Evolutionary conservation across 1,140 invertebrate species (phyloP), one percentile per base, ranked within the genome.

Genomic region (Lordiphosa stackelbergi): DNA sequence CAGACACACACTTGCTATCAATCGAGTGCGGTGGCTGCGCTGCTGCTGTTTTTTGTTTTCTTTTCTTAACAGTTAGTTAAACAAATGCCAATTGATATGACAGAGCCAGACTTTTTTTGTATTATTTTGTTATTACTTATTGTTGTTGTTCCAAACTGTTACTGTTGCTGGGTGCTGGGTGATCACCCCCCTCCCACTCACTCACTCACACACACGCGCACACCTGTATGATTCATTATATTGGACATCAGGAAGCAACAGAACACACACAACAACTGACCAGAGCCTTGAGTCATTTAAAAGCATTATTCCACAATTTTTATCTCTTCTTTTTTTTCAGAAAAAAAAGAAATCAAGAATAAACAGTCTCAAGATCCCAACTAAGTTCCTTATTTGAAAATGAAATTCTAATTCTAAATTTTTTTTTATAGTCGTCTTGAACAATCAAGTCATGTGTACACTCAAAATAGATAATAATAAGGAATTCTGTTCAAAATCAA

Each of bases 41-140:
- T 54, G 63, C 35, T 37, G 28, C 41, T 56, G 35, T 54, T 41
- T 38, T 52, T 51, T 53, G 19, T 45, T 51, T 53, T 34, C 48
- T 59, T 43, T 58, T 35, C 31, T 48, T 56, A 55, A 49, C 63
- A 72, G 65, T 77, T 35, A 77, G 28, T 31, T 31, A 31, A 75
- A 43, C 54, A 77, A 77, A 78, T 69, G 41, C 63, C 58, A 53
- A 72, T 77, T 73, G 73, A 77, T 65, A 65, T 60, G 69, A 59
- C 49, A 65, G 65, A 53, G 37, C 38, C 59, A 13, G 57, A 56
- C 38, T 35, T 64, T 47, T 35, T 64, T 47, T 34, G 19, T 11
- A 10, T 34, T 2, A 35, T 24, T 45, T 16, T 24, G 24, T 45
- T 45, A 36, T 58, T 53, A 46, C 62, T 36, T 61, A 34, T 41